A percentile compares a stretch with the other conserved stretches of the same genome.
These are phyloP conservation scores for Takifugu rubripes DNA, from an alignment of 2,797 vertebrate species.

Conservation along the genomic window DNA sequence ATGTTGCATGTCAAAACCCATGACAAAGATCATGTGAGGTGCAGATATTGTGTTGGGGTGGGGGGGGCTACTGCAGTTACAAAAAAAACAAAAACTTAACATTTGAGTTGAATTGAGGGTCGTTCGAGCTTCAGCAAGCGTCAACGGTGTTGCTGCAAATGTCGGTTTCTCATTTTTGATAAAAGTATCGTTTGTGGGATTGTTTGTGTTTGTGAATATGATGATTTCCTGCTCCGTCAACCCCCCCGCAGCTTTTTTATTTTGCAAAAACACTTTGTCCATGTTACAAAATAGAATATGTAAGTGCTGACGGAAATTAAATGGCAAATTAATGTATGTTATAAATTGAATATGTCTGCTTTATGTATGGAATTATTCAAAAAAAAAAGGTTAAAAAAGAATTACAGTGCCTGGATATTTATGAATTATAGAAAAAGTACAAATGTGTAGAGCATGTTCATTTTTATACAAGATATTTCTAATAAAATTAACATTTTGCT, in stretches of 20 bases:
- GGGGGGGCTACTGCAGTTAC: conserved; percentile 62
- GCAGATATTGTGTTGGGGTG: conserved; percentile 47
- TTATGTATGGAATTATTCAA: conserved; percentile 83
- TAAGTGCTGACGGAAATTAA: conserved; percentile 89
- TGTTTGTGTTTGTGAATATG: conserved; percentile 80
- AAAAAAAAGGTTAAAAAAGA: conserved; percentile 74
- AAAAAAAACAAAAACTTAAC: conserved; percentile 39
- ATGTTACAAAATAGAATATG: conserved; percentile 85
- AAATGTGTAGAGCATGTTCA: conserved; percentile 93
- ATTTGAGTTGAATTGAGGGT: conserved; percentile 48
- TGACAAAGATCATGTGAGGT: conserved; percentile 41
- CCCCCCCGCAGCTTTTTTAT: conserved; percentile 34
- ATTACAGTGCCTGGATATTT: conserved; percentile 98
- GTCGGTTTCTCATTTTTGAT: conserved; percentile 67
- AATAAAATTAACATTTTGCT: conserved; percentile 94
- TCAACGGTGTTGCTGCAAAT: conserved; percentile 59
- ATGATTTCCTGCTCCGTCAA: conserved; percentile 54
- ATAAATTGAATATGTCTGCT: conserved; percentile 87
- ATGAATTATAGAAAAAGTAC: conserved; percentile 79
- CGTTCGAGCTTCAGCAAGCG: conserved; percentile 54
- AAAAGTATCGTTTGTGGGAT: conserved; percentile 78
- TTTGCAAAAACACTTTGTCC: conserved; percentile 72
- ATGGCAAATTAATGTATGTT: conserved; percentile 90
- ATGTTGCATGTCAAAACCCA: conserved; percentile 72
- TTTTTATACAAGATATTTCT: conserved; percentile 98